A percentile compares a stretch with the other conserved stretches of the same genome.
Evolutionary conservation across 64 coral and sea anemone species (phyloP).

Genomic region (Montipora capricornis): DNA sequence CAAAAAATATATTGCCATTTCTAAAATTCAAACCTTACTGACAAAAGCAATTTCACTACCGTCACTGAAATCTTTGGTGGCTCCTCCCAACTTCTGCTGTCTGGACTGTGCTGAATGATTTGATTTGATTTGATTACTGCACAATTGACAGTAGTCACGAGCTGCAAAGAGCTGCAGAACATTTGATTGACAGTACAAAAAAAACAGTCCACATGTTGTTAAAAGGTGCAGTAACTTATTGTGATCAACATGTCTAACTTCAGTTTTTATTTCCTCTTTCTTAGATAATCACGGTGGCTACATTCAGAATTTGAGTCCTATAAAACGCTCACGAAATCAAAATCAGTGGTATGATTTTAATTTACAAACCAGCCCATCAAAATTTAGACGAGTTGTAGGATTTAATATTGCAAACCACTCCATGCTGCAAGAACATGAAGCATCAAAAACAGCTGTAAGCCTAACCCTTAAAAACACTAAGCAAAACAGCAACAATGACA

Average conservation of each 20-base stretch:
- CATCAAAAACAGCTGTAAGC: constrained; percentile 72
- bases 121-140: too few species aligned
- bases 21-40: too few species aligned
- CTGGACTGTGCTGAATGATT: too few species aligned
- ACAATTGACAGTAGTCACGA: too few species aligned
- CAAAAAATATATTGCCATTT: not conserved
- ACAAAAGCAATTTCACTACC: too few species aligned
- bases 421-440: constrained; percentile 59
- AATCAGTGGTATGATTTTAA: constrained; percentile 74
- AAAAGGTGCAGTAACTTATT: not conserved
- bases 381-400: constrained; percentile 65
- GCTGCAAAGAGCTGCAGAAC: too few species aligned
- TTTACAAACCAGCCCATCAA: constrained; percentile 45
- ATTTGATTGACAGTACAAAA: too few species aligned
- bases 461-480: constrained; percentile 40
- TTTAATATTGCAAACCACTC: constrained; percentile 72
- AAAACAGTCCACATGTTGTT: too few species aligned
- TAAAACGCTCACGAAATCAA: constrained; percentile 51
- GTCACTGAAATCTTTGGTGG: too few species aligned
- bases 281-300: constrained; percentile 27
- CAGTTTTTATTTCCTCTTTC: not conserved
- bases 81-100: too few species aligned
- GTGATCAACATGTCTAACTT: not conserved
- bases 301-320: constrained; percentile 40
- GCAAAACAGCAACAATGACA: constrained; percentile 29